Conservation (phyloP, 1,140 invertebrate species). For the Caenorhabditis brenneri region DNA sequence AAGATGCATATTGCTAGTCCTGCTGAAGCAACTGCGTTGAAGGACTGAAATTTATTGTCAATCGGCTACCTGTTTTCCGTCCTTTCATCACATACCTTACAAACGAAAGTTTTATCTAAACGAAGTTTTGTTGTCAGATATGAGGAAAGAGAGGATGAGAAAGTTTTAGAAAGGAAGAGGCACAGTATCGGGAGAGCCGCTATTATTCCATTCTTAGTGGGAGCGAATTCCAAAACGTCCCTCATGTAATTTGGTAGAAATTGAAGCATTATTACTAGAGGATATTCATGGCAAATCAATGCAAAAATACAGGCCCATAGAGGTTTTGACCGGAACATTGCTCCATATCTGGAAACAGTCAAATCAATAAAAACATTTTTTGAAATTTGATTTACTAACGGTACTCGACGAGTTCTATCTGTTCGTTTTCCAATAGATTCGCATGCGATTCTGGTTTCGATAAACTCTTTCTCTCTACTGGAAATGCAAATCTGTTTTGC, state of each 20-base stretch:
- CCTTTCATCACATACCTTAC: slow-evolving; percentile 60
- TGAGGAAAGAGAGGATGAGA: slow-evolving; percentile 65
- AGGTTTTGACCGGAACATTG: slow-evolving; percentile 60
- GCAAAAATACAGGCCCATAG: slow-evolving; percentile 67
- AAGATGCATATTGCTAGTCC: slow-evolving; percentile 65
- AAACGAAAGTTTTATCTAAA: slow-evolving; percentile 63
- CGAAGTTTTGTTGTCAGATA: slow-evolving; percentile 59
- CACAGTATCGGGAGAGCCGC: slow-evolving; percentile 68
- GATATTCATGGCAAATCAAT: slow-evolving; percentile 68
- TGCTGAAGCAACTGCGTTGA: slow-evolving; percentile 65
- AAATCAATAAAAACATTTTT: neutral
- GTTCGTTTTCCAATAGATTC: slow-evolving; percentile 69
- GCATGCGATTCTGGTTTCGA: slow-evolving; percentile 70
- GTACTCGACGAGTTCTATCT: slow-evolving; percentile 59
- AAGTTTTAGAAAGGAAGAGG: slow-evolving; percentile 66
- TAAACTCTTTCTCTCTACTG: slow-evolving; percentile 63
- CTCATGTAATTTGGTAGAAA: slow-evolving; percentile 70
- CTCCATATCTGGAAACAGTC: slow-evolving; percentile 42
- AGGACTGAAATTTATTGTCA: slow-evolving; percentile 52
- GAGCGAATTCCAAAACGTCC: slow-evolving; percentile 69
- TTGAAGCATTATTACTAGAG: slow-evolving; percentile 70
- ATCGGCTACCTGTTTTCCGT: neutral
- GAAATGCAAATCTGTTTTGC: slow-evolving; percentile 69
- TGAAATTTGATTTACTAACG: slow-evolving; percentile 37
- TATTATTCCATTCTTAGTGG: slow-evolving; percentile 67